phyloP scores from a whole-genome alignment of 2,797 vertebrate genomes.

The Champsocephalus esox region DNA sequence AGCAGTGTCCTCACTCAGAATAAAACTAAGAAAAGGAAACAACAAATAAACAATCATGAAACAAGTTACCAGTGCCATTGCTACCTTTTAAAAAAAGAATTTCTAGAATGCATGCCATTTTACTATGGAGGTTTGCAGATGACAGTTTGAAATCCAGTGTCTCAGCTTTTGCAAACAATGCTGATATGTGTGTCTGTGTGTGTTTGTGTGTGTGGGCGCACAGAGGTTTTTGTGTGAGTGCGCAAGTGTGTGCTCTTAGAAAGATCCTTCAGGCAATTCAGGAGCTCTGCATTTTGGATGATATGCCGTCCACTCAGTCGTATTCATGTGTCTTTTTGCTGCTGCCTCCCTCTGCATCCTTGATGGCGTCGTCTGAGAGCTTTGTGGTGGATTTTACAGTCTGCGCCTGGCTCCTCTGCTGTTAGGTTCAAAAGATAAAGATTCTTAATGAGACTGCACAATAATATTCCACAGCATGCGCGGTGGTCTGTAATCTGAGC shows the following conservation, averaged over 20 bases:
- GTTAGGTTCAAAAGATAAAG: constrained; percentile 64
- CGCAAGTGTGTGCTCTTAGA: constrained; percentile 83
- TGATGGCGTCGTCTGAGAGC: constrained; percentile 70
- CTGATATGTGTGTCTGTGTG: constrained; percentile 54
- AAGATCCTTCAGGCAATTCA: constrained; percentile 79
- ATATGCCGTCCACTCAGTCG: constrained; percentile 77
- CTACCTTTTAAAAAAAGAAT: constrained; percentile 82
- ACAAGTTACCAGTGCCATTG: constrained; percentile 84
- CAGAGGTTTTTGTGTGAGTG: constrained; percentile 67
- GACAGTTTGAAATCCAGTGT: constrained; percentile 76
- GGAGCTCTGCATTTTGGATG: constrained; percentile 70
- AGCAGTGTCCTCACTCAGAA: constrained; percentile 83
- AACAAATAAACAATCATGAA: constrained; percentile 83
- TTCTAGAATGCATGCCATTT: constrained; percentile 88
- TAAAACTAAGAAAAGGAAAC: constrained; percentile 81
- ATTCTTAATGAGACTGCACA: constrained; percentile 58
- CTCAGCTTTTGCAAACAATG: constrained; percentile 76
- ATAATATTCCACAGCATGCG: constrained; percentile 31
- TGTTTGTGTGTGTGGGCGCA: constrained; percentile 50
- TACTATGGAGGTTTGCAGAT: constrained; percentile 82
- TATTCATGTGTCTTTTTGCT: constrained; percentile 78
- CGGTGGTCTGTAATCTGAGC: constrained; percentile 28
- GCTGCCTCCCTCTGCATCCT: constrained; percentile 74
- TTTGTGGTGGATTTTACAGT: constrained; percentile 73
- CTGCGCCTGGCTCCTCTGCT: constrained; percentile 78